Base-by-base conservation (phyloP, 1,140 invertebrate genomes). In the Pomacea maculata region DNA sequence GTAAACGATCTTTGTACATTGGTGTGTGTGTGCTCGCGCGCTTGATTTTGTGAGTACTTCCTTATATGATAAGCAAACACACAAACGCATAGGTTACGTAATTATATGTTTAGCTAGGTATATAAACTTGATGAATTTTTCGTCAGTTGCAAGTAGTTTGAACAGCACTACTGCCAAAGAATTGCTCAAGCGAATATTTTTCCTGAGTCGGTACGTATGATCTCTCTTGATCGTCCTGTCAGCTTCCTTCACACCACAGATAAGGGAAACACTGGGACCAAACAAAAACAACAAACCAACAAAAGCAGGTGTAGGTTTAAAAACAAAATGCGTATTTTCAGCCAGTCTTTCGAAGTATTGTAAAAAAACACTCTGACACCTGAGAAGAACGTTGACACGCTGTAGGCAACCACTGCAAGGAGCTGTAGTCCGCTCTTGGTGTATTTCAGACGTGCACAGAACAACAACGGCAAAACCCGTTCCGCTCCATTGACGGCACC, bases 401-500 rank as follows among this genome's bases (percentile, higher is more conserved):
- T 65, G 1, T 45, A 45, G 34, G 6, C 34, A 45, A 6, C 34
- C 34, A 45, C 34, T 45, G 34, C 34, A 6, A 45, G 34, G 34
- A 45, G 6, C 34, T 45, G 34, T 45, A 45, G 34, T 45, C 34
- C 34, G 6, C 34, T 45, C 34, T 45, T 45, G 34, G 52, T 70
- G 11, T 5, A 15, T 12, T 29, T 10, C 25, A 79, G 65, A 57
- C 25, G 19, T 73, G 70, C 54, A 21, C 19, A 10, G 34, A 64
- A 21, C 7, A 72, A 15, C 25, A 34, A 11, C n/a, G 57, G 21
- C 2, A 70, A 12, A 70, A 29, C n/a, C n/a, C 17, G 25, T 80
- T 80, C 70, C 72, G 70, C 34, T 64, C 61, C 8, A 55, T 64
- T 45, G 72, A 73, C 29, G 78, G 78, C 34, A 45, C 55, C 4